Percentiles rank a stretch among this genome's conserved stretches.
Evolutionary conservation across 2,113 vertebrate species (phyloP).

Genomic region (Mesitornis unicolor): DNA sequence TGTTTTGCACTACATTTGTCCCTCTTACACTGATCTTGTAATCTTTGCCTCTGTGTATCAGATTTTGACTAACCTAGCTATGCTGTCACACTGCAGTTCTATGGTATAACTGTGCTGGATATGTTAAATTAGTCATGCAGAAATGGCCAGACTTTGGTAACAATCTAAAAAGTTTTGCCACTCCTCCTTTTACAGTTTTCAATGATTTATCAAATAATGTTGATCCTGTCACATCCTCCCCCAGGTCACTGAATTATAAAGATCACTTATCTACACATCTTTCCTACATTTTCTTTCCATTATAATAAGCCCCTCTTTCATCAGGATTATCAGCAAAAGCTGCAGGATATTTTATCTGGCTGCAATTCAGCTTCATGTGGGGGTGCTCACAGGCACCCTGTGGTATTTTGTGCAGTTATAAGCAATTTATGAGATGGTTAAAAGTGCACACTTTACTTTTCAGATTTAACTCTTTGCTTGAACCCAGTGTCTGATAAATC

Average conservation of each 20-base stretch:
- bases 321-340: constrained; percentile 32
- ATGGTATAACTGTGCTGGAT: not conserved
- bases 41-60: not conserved
- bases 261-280: constrained; percentile 28
- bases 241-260: not conserved
- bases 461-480: constrained; percentile 37
- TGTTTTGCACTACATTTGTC: not conserved
- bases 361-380: constrained; percentile 24
- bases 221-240: not conserved
- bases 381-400: constrained; percentile 31
- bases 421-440: constrained; percentile 26
- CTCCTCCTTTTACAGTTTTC: not conserved
- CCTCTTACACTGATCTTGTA: not conserved
- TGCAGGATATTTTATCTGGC: constrained; percentile 54
- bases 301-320: constrained; percentile 40
- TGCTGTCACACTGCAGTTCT: not conserved
- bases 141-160: not conserved
- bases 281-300: constrained; percentile 22
- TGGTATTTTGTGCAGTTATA: constrained; percentile 28
- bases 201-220: not conserved
- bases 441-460: not conserved
- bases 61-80: not conserved
- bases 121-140: not conserved
- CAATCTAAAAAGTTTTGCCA: not conserved
- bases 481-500: not conserved